phyloP scores from a whole-genome alignment of 1,140 invertebrate species.

The Phymorhynchus buccinoides region DNA sequence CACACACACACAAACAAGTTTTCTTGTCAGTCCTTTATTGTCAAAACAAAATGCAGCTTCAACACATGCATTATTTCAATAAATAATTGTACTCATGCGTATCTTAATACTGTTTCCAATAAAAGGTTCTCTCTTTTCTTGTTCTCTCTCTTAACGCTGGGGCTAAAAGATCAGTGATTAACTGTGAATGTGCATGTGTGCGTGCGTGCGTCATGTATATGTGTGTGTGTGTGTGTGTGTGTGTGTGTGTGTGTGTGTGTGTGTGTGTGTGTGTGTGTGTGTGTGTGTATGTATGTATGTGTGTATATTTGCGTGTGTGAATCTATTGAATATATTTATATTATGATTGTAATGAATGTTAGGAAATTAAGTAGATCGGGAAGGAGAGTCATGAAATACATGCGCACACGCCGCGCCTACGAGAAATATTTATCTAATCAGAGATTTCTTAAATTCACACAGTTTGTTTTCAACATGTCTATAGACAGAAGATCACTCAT shows the following conservation, averaged over 20 bases:
- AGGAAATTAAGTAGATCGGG: no score
- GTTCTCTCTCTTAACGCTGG: no score
- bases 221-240: background rate
- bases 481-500: no score
- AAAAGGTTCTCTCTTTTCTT: background rate
- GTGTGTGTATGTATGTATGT: background rate
- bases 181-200: no score
- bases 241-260: background rate
- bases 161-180: no score
- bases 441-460: no score
- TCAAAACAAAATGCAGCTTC: background rate
- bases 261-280: background rate
- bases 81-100: background rate
- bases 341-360: no score
- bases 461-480: no score
- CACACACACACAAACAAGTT: background rate
- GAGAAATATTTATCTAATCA: no score
- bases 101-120: background rate
- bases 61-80: background rate
- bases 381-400: no score
- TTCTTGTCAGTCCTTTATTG: background rate
- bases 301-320: background rate
- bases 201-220: background rate
- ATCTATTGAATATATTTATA: no score
- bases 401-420: background rate